Conservation (phyloP, 1,140 invertebrate genomes). For the Diabrotica virgifera region DNA sequence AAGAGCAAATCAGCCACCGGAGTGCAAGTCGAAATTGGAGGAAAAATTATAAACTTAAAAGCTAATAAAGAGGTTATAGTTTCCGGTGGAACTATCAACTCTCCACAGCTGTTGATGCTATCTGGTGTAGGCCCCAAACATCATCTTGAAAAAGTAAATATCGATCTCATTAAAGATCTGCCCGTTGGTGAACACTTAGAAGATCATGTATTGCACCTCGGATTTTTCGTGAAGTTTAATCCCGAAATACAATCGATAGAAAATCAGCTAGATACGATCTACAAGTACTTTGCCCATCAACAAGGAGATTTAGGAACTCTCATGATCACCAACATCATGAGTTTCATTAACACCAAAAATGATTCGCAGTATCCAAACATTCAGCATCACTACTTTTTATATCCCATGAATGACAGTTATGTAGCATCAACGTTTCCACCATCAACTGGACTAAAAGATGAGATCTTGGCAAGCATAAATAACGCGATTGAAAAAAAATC, state of each 20-base stretch:
- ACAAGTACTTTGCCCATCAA: slow-evolving; percentile 10
- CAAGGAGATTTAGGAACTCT: slow-evolving; percentile 29
- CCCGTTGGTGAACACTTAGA: slow-evolving; percentile 59
- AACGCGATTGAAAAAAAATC: slow-evolving; percentile 21
- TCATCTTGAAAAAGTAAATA: slow-evolving; percentile 61
- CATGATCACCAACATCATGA: slow-evolving; percentile 27
- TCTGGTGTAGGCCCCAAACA: slow-evolving; percentile 60
- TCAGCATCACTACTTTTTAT: slow-evolving; percentile 51
- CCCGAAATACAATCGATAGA: slow-evolving; percentile 13
- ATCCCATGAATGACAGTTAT: slow-evolving; percentile 13
- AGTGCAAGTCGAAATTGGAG: slow-evolving; percentile 38
- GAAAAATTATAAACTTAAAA: slow-evolving; percentile 43
- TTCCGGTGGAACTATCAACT: slow-evolving; percentile 58
- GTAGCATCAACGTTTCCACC: slow-evolving; percentile 18
- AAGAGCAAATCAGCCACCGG: slow-evolving; percentile 24
- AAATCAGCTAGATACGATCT: slow-evolving; percentile 71
- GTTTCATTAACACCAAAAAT: slow-evolving; percentile 32
- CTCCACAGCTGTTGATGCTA: slow-evolving; percentile 78
- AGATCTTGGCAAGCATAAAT: slow-evolving; percentile 10
- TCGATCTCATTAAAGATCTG: slow-evolving; percentile 54
- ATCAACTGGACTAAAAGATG: slow-evolving; percentile 10
- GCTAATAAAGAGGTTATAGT: slow-evolving; percentile 63
- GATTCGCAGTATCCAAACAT: slow-evolving; percentile 29
- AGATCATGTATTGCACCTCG: slow-evolving; percentile 49
- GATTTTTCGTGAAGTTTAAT: slow-evolving; percentile 21